Evolutionary conservation across 2,888 invertebrate genomes (phyloP), one percentile per base, ranked within the genome.

Genomic region (Psylliodes chrysocephalus): DNA sequence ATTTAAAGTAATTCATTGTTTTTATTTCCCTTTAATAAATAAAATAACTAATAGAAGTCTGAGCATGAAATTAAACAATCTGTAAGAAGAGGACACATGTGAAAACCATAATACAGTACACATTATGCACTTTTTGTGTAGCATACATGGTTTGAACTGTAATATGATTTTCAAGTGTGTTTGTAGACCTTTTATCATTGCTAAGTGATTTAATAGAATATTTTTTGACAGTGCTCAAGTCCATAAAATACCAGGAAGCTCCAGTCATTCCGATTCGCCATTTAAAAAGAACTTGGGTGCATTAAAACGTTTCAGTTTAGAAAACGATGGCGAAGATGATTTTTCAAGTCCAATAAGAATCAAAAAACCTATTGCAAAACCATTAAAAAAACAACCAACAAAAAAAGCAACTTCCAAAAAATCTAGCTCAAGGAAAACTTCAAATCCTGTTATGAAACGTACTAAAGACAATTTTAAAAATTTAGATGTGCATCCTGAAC

Each of bases 401-500:
- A 70, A 57, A 44, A 67, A 63, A 60, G 69, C 62, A 19, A 42
- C 47, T 12, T 51, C 18, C 6, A 67, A 22, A 17, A 64, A 60
- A 44, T 15, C 19, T 51, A 47, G 42, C 18, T 51, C 66, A 67
- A 66, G 51, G 69, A 65, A 82, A 77, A 66, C 79, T 73, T 51
- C 73, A 72, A 64, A 73, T 42, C 73, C 84, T 42, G 68, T 84
- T 56, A 69, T 79, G 15, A 85, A 84, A 73, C 75, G 83, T 82
- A 65, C 85, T 82, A 81, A 82, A 82, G 72, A 79, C 75, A 74
- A 82, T 84, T 64, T 86, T 83, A 63, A 74, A 79, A 67, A 81
- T 80, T 73, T 83, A 54, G 88, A 89, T 77, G 82, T 88, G 46
- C 87, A 89, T 81, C 82, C 87, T 0, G 88, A 90, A 72, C 87